Conservation (phyloP, 2,888 invertebrate genomes). For the Tetranychus piercei region DNA sequence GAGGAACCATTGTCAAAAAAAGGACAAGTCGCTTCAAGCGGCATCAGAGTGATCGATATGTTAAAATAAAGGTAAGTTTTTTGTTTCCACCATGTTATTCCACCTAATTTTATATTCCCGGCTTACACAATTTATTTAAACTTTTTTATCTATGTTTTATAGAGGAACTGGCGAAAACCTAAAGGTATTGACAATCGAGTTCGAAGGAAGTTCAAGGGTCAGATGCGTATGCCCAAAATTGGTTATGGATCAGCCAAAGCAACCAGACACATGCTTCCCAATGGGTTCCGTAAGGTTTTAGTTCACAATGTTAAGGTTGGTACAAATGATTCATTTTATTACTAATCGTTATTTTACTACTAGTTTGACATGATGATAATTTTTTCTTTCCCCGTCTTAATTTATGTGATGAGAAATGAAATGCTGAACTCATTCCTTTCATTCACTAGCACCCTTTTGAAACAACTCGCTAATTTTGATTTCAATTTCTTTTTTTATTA, state of each 20-base stretch:
- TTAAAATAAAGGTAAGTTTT: slow-evolving; percentile 59
- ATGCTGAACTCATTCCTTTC: background rate
- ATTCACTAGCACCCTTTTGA: slow-evolving; percentile 8
- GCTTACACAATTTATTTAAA: slow-evolving; percentile 1
- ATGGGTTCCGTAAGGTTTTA: slow-evolving; percentile 88
- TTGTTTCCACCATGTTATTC: background rate
- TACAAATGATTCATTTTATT: too few species aligned
- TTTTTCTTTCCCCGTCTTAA: slow-evolving; percentile 10
- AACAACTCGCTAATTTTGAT: background rate
- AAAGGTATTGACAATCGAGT: slow-evolving; percentile 99
- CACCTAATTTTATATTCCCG: background rate
- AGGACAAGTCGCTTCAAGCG: slow-evolving; percentile 93
- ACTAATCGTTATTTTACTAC: too few species aligned
- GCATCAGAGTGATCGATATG: slow-evolving; percentile 95
- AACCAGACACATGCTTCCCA: slow-evolving; percentile 89
- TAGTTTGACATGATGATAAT: slow-evolving; percentile 4
- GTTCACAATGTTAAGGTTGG: slow-evolving; percentile 64
- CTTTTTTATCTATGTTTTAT: slow-evolving; percentile 29
- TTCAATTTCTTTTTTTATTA: slow-evolving; percentile 21
- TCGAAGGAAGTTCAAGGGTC: slow-evolving; percentile 95
- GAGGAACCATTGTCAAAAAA: slow-evolving; percentile 62
- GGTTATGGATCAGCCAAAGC: slow-evolving; percentile 92
- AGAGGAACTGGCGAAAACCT: slow-evolving; percentile 97
- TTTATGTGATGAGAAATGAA: background rate
- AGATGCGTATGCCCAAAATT: slow-evolving; percentile 95